Evolutionary conservation across 2,797 vertebrate species (phyloP).

Genomic region (Anguilla marmorata): DNA sequence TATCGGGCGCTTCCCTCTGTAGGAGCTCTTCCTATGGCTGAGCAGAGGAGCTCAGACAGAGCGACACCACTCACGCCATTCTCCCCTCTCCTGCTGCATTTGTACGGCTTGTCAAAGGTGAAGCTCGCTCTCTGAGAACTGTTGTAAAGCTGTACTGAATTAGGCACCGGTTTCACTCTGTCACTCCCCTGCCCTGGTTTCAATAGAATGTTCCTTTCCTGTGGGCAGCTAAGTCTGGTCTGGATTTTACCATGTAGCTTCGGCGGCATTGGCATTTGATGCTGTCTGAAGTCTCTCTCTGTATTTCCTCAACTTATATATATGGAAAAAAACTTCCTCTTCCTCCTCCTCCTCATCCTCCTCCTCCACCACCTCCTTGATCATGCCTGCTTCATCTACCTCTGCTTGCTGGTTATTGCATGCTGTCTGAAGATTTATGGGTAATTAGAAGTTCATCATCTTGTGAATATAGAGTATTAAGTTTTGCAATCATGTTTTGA

Average conservation of each 20-base stretch:
- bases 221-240: conserved; percentile 47
- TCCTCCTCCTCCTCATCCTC: conserved; percentile 27
- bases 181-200: conserved; percentile 8
- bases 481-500: conserved; percentile 35
- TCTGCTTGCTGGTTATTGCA: conserved; percentile 25
- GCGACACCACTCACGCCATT: neutral
- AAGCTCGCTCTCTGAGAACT: neutral
- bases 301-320: conserved; percentile 19
- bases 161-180: neutral
- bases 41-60: neutral
- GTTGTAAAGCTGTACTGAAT: neutral
- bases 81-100: neutral
- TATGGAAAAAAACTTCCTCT: neutral
- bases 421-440: conserved; percentile 39
- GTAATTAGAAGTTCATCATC: conserved; percentile 55
- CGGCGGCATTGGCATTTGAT: neutral
- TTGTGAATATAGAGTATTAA: conserved; percentile 45
- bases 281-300: conserved; percentile 18
- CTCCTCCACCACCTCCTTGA: conserved; percentile 18
- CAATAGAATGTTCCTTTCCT: conserved; percentile 47
- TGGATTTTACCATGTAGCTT: conserved; percentile 42
- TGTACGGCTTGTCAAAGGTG: neutral
- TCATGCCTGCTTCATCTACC: conserved; percentile 17
- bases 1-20: neutral
- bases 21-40: neutral